These are phyloP conservation scores for Poecile montanus DNA, from an alignment of 2,797 vertebrate species.

Conservation along the genomic window DNA sequence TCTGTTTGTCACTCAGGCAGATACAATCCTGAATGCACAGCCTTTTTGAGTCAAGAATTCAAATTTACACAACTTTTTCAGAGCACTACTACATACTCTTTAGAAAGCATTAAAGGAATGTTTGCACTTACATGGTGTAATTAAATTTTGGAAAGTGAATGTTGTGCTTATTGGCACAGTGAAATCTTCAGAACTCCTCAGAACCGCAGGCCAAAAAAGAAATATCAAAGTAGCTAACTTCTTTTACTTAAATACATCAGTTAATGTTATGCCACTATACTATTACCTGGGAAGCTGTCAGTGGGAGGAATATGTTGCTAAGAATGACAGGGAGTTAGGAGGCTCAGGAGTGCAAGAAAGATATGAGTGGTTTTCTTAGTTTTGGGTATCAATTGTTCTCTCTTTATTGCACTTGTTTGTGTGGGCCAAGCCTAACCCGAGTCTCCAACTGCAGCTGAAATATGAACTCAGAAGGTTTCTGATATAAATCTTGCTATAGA, in stretches of 20 bases:
- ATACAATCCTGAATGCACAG: background rate
- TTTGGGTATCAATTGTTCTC: background rate
- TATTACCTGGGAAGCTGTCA: slow-evolving; percentile 47
- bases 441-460: background rate
- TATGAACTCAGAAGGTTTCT: background rate
- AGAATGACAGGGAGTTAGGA: slow-evolving; percentile 8
- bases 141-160: slow-evolving; percentile 87
- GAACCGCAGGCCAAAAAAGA: slow-evolving; percentile 81
- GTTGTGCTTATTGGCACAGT: slow-evolving; percentile 89
- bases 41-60: background rate
- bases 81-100: background rate
- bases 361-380: background rate
- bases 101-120: background rate
- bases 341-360: background rate
- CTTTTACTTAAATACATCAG: background rate
- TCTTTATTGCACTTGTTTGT: background rate
- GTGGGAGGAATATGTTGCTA: slow-evolving; percentile 45
- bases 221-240: background rate
- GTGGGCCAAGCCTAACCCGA: background rate
- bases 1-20: background rate
- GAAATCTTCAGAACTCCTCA: slow-evolving; percentile 88
- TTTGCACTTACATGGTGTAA: slow-evolving; percentile 79
- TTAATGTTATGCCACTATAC: background rate
- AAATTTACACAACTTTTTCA: background rate
- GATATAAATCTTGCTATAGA: background rate